phyloP scores from a whole-genome alignment of 2,797 vertebrate genomes.

The Catharus ustulatus region DNA sequence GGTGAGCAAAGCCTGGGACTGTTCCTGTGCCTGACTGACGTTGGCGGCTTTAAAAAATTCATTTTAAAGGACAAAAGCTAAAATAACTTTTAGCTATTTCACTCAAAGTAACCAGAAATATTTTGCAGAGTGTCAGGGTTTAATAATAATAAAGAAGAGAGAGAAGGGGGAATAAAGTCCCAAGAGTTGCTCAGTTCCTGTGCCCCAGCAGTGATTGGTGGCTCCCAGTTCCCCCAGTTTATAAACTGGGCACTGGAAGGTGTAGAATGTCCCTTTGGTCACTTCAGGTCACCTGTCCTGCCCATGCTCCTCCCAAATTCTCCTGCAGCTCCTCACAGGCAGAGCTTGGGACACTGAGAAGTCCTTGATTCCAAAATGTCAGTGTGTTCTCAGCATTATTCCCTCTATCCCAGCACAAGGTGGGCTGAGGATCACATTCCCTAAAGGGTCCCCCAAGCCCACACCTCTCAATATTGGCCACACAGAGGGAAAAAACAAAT shows the following conservation, averaged over 20 bases:
- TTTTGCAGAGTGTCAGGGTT: background rate
- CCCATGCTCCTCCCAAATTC: background rate
- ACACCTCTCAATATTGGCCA: background rate
- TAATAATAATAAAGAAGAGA: background rate
- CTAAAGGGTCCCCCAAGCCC: background rate
- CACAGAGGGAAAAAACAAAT: background rate
- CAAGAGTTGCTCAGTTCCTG: background rate
- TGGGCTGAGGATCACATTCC: background rate
- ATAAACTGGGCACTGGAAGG: background rate
- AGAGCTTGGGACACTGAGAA: background rate
- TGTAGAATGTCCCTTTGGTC: background rate
- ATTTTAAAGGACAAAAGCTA: background rate
- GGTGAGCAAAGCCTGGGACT: background rate
- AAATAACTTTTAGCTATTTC: background rate
- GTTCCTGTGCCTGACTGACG: background rate
- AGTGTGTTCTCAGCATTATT: accelerated
- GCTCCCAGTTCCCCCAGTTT: background rate
- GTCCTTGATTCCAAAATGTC: too few relatives aligned
- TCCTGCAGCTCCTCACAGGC: background rate
- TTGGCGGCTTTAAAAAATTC: background rate
- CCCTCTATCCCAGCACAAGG: background rate
- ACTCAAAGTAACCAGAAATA: background rate
- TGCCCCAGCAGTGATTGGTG: background rate
- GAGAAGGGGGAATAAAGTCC: background rate
- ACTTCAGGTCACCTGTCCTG: background rate